Percentiles rank a stretch among this genome's conserved stretches.
Conservation (phyloP, 1,140 invertebrate genomes). For the Brevipalpus yothersi region DNA sequence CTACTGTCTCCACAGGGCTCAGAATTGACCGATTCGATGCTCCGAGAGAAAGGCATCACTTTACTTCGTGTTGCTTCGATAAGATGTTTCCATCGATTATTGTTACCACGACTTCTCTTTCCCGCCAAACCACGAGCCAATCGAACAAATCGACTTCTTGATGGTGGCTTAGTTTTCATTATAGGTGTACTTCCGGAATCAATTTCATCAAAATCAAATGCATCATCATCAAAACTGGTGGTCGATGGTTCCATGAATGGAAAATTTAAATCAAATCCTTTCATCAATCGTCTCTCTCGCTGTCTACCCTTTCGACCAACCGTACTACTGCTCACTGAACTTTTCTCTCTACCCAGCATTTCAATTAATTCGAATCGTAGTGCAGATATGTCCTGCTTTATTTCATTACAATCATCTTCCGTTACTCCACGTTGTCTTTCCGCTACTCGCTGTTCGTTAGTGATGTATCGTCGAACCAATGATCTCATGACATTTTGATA, state of each 20-base stretch:
- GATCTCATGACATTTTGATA: slow-evolving; percentile 87
- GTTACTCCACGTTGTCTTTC: slow-evolving; percentile 77
- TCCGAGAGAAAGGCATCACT: slow-evolving; percentile 11
- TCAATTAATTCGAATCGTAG: slow-evolving; percentile 85
- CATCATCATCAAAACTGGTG: slow-evolving; percentile 7
- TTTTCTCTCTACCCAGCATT: slow-evolving; percentile 46
- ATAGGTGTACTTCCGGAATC: slow-evolving; percentile 4
- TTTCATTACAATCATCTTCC: slow-evolving; percentile 94
- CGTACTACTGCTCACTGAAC: background rate
- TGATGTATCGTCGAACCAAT: slow-evolving; percentile 79
- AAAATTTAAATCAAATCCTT: slow-evolving; percentile 48
- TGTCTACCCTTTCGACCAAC: slow-evolving; percentile 78
- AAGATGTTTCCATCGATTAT: slow-evolving; percentile 11
- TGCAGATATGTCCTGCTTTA: slow-evolving; percentile 89
- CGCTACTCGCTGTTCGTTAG: slow-evolving; percentile 73
- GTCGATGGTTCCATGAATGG: slow-evolving; percentile 5
- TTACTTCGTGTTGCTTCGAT: slow-evolving; percentile 14
- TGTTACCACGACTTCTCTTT: slow-evolving; percentile 8
- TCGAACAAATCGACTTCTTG: slow-evolving; percentile 10
- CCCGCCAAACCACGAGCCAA: slow-evolving; percentile 12
- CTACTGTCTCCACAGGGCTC: background rate
- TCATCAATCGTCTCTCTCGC: slow-evolving; percentile 71
- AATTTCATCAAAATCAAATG: slow-evolving; percentile 6
- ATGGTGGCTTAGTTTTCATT: slow-evolving; percentile 10
- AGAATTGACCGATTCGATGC: slow-evolving; percentile 7